These are phyloP conservation scores for Nomada flava DNA, from an alignment of 2,888 invertebrate genomes.

Conservation along the genomic window DNA sequence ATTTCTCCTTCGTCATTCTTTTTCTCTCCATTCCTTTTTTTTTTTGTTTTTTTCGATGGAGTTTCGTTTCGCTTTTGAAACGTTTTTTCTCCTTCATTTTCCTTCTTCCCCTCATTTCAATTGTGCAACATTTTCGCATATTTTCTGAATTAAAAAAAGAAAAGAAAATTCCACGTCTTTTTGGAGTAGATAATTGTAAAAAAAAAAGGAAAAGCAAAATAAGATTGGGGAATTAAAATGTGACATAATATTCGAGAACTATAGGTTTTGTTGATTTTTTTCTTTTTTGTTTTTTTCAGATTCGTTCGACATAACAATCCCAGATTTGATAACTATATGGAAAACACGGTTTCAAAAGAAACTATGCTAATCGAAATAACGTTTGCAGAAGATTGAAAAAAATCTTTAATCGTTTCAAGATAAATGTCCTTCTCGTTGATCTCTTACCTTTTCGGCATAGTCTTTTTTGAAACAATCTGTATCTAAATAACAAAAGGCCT, in stretches of 20 bases:
- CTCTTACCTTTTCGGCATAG: slow-evolving; percentile 47
- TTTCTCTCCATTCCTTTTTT: slow-evolving; percentile 6
- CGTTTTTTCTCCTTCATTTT: slow-evolving; percentile 12
- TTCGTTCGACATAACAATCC: slow-evolving; percentile 40
- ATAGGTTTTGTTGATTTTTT: background rate
- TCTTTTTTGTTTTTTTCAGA: background rate
- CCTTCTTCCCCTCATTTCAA: slow-evolving; percentile 15
- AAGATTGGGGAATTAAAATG: background rate
- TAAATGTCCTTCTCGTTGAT: slow-evolving; percentile 8
- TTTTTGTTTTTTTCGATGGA: background rate
- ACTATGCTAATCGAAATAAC: slow-evolving; percentile 27
- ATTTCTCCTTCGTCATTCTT: slow-evolving; percentile 8
- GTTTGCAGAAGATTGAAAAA: background rate
- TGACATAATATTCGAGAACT: background rate
- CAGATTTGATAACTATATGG: slow-evolving; percentile 27
- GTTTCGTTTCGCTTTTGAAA: slow-evolving; percentile 2
- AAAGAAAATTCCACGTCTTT: too few relatives aligned
- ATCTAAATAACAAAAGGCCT: slow-evolving; percentile 44
- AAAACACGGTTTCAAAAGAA: slow-evolving; percentile 31
- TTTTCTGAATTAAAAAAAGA: background rate
- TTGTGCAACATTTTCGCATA: background rate
- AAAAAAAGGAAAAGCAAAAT: background rate
- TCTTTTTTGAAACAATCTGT: slow-evolving; percentile 50
- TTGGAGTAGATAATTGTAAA: background rate
- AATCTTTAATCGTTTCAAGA: background rate